These are phyloP conservation scores for Epicampocera succincta DNA, from an alignment of 2,888 invertebrate species.

Conservation along the genomic window DNA sequence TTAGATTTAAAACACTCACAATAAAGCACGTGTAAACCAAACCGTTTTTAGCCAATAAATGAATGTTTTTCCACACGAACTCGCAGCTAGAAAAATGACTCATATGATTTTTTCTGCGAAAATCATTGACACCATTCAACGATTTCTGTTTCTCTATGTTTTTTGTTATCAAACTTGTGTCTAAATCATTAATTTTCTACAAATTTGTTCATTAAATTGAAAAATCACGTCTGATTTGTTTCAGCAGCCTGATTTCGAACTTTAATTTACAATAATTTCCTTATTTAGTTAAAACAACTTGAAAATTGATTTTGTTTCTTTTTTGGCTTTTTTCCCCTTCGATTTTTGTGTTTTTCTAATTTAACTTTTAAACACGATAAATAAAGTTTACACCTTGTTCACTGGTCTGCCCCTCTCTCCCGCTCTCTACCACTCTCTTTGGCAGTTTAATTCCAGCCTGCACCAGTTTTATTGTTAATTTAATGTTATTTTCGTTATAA, in stretches of 20 bases:
- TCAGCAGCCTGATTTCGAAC: conserved; percentile 30
- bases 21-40: conserved; percentile 17
- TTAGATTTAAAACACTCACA: not conserved
- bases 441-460: conserved; percentile 1
- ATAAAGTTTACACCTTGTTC: conserved; percentile 59
- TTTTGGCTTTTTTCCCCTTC: not conserved
- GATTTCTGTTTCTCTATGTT: conserved; percentile 7
- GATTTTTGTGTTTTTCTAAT: conserved; percentile 21
- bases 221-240: conserved; percentile 58
- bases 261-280: conserved; percentile 56
- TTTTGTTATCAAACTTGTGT: conserved; percentile 30
- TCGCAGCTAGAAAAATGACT: conserved; percentile 29
- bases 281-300: conserved; percentile 61
- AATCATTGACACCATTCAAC: conserved; percentile 67
- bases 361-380: conserved; percentile 43
- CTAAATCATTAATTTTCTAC: conserved; percentile 46
- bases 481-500: no score
- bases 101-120: conserved; percentile 36
- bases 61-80: conserved; percentile 22
- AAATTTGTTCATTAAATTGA: conserved; percentile 63
- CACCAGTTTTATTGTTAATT: conserved; percentile 31
- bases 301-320: not conserved
- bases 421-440: conserved; percentile 2
- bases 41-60: not conserved
- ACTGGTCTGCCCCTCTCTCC: not conserved